phyloP scores from a whole-genome alignment of 2,113 vertebrate genomes.

The Apodemus sylvaticus region DNA sequence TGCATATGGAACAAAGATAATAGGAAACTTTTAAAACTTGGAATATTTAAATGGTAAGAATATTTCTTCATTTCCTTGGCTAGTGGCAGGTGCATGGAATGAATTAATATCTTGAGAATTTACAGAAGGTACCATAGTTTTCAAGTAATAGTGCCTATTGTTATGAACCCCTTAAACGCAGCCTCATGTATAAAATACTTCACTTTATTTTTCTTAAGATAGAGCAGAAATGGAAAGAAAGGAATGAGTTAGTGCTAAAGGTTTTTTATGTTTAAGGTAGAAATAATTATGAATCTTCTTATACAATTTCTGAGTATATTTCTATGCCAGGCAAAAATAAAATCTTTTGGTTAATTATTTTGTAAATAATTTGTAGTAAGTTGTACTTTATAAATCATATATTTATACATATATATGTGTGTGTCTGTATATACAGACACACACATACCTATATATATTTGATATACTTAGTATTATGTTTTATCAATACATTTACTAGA shows the following conservation, averaged over 20 bases:
- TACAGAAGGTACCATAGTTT: slow-evolving; percentile 1
- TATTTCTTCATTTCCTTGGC: slow-evolving; percentile 49
- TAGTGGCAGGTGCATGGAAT: slow-evolving; percentile 44
- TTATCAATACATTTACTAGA: slow-evolving; percentile 19
- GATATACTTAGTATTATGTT: slow-evolving; percentile 13
- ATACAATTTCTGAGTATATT: slow-evolving; percentile 8
- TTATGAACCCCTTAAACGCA: neutral
- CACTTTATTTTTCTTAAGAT: neutral
- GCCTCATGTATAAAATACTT: slow-evolving; percentile 33
- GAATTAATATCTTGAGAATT: slow-evolving; percentile 58
- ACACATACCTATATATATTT: neutral
- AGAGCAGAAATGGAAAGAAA: neutral
- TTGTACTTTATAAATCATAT: neutral
- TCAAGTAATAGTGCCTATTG: slow-evolving; percentile 24
- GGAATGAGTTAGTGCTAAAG: slow-evolving; percentile 44
- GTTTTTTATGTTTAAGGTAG: slow-evolving; percentile 28
- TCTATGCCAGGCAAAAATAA: slow-evolving; percentile 13
- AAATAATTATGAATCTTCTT: slow-evolving; percentile 37
- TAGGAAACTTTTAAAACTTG: slow-evolving; percentile 53
- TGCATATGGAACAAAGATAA: slow-evolving; percentile 51
- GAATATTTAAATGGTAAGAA: slow-evolving; percentile 62
- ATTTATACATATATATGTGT: too few relatives aligned
- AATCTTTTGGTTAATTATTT: slow-evolving; percentile 54
- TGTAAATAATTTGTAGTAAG: slow-evolving; percentile 24
- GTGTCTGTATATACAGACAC: too few relatives aligned